Base-by-base conservation (phyloP, 2,797 vertebrate genomes). In the Holocentrus rufus region DNA sequence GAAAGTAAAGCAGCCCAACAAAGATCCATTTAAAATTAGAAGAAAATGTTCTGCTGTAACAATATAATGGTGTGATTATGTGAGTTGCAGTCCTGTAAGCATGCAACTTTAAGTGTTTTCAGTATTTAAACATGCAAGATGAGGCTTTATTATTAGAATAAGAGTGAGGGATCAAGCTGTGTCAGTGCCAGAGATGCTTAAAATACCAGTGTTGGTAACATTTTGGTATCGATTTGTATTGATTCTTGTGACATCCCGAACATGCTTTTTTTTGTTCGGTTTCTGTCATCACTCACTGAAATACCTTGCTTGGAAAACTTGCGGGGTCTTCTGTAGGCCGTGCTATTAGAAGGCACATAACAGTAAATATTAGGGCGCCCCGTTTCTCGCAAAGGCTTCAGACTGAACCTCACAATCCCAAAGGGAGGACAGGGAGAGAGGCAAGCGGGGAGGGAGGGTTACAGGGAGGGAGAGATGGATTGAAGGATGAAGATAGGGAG, bases 401-500 rank as follows among this genome's bases (percentile, higher is more conserved):
- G 59, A 87, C 69, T 57, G 55, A 80, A 55, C 66, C 57, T 70
- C 65, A 57, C 50, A 67, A 68, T 80, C 78, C 81, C 77, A 74
- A 69, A 31, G 82, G 85, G 85, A 87, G 56, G 76, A 57, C 15
- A 59, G 72, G 69, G 53, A 81, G 74, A 77, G 73, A 42, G 52
- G 76, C 72, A 82, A 83, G 74, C 64, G 64, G 82, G 87, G 83
- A 82, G 83, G 77, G 34, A 64, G 61, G 34, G 34, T 36, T 36
- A 7, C 65, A 42, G 20, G 47, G 52, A 54, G 84, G 77, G 36
- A 65, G 62, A 69, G 80, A 87, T 80, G 82, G 85, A 80, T 68
- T 60, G 81, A 87, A 80, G 77, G 86, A 87, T 81, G 83, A 81
- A 85, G 85, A 89, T 79, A 82, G 74, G 60, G 63, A 76, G 77